A percentile compares a stretch with the other conserved stretches of the same genome.
Conservation (phyloP, 1,140 invertebrate species). For the Drosophila dunni region DNA sequence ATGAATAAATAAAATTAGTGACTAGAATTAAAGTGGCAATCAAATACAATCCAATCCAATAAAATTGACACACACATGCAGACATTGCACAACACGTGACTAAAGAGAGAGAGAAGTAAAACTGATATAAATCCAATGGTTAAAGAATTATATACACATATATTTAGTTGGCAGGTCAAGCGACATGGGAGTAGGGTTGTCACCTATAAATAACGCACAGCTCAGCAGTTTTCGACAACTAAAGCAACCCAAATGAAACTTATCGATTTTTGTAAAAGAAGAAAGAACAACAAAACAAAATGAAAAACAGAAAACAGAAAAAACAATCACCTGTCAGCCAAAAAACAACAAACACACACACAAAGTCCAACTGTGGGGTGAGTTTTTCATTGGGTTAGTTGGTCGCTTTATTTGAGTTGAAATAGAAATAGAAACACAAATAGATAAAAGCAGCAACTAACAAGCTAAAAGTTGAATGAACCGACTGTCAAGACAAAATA, state of each 20-base stretch:
- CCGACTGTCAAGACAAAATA: conserved; percentile 18
- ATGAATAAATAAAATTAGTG: conserved; percentile 26
- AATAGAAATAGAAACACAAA: conserved; percentile 23
- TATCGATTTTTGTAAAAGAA: neutral
- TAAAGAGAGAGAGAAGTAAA: conserved; percentile 39
- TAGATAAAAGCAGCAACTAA: conserved; percentile 28
- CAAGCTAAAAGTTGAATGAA: conserved; percentile 63
- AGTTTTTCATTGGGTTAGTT: conserved; percentile 58
- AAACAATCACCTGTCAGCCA: conserved; percentile 40
- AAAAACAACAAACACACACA: neutral
- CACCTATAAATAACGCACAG: conserved; percentile 49
- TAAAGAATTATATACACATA: conserved; percentile 3
- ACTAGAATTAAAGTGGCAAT: conserved; percentile 9
- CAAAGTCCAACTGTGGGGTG: conserved; percentile 18
- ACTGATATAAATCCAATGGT: conserved; percentile 3
- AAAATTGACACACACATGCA: neutral
- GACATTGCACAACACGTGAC: conserved; percentile 23
- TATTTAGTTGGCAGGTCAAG: conserved; percentile 33
- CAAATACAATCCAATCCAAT: conserved; percentile 20
- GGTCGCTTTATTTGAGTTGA: conserved; percentile 26
- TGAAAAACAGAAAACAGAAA: conserved; percentile 42
- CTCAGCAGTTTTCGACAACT: conserved; percentile 39
- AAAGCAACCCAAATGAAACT: conserved; percentile 13
- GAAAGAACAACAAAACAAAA: conserved; percentile 30
- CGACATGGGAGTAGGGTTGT: neutral